A percentile compares a stretch with the other conserved stretches of the same genome.
Conservation (phyloP, 2,888 invertebrate species). For the Gortyna flavago region DNA sequence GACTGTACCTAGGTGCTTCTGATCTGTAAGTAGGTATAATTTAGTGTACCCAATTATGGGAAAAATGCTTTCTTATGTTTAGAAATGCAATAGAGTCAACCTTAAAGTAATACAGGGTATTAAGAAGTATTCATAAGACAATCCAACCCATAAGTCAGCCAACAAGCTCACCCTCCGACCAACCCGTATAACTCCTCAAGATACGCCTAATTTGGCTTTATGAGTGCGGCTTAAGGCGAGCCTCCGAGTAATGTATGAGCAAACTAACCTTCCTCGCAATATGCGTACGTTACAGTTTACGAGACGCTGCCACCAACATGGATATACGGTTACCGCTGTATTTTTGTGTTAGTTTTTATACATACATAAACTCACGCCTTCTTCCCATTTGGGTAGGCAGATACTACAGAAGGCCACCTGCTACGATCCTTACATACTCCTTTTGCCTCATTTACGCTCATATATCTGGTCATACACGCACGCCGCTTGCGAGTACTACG, state of each 20-base stretch:
- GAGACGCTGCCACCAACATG: conserved; percentile 45
- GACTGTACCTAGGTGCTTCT: no score
- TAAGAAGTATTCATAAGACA: background rate
- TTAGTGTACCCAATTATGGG: background rate
- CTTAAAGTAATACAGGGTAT: background rate
- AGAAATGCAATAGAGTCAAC: background rate
- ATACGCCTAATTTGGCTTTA: conserved; percentile 85
- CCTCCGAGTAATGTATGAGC: conserved; percentile 75
- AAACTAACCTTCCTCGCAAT: conserved; percentile 74
- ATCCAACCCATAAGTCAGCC: background rate
- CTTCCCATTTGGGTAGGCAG: background rate
- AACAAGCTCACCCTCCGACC: conserved; percentile 37
- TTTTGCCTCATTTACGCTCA: no score
- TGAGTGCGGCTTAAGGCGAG: conserved; percentile 77
- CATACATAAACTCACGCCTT: background rate
- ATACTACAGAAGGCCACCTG: background rate
- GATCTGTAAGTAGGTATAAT: background rate
- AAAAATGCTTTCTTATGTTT: background rate
- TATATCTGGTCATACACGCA: no score
- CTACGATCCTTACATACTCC: background rate
- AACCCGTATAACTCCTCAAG: conserved; percentile 68
- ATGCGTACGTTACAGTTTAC: conserved; percentile 72
- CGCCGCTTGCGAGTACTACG: no score
- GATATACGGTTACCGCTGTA: conserved; percentile 46
- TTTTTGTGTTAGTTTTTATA: conserved; percentile 54